A percentile compares a stretch with the other conserved stretches of the same genome.
Conservation (phyloP, 2,888 invertebrate species). For the Diloba caeruleocephala region DNA sequence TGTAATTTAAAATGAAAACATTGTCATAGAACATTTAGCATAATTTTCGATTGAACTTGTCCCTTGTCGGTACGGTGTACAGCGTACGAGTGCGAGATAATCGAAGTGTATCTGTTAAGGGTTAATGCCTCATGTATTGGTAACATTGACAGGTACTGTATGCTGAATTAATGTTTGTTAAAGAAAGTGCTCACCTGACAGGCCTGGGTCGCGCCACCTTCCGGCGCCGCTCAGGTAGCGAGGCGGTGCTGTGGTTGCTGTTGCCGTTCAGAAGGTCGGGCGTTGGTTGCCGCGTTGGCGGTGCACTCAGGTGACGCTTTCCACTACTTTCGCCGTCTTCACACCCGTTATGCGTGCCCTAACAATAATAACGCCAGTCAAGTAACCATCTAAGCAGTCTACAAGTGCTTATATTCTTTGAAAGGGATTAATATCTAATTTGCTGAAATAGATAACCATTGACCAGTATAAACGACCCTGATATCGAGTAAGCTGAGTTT, state of each 20-base stretch:
- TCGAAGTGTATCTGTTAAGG: no score
- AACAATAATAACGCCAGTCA: slow-evolving; percentile 43
- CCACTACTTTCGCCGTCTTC: slow-evolving; percentile 79
- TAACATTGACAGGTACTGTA: no score
- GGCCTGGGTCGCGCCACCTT: slow-evolving; percentile 78
- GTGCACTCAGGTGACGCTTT: slow-evolving; percentile 82
- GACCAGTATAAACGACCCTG: slow-evolving; percentile 36
- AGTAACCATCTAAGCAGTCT: slow-evolving; percentile 26
- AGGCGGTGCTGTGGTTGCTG: slow-evolving; percentile 85
- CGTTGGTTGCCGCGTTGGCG: slow-evolving; percentile 83
- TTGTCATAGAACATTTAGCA: no score
- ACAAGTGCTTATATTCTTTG: slow-evolving; percentile 21
- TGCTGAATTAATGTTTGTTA: no score
- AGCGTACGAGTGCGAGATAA: no score
- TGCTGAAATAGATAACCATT: slow-evolving; percentile 50
- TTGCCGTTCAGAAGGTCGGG: slow-evolving; percentile 85
- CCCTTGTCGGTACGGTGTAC: no score
- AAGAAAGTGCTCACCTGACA: slow-evolving; percentile 63
- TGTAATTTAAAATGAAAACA: no score
- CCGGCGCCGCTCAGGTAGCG: slow-evolving; percentile 82
- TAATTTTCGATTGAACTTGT: no score
- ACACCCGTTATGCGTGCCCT: slow-evolving; percentile 72
- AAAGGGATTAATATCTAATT: slow-evolving; percentile 32
- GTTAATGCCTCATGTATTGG: no score
- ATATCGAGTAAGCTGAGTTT: slow-evolving; percentile 28